Base-by-base conservation (phyloP, 2,888 invertebrate species). In the Eupithecia exiguata region DNA sequence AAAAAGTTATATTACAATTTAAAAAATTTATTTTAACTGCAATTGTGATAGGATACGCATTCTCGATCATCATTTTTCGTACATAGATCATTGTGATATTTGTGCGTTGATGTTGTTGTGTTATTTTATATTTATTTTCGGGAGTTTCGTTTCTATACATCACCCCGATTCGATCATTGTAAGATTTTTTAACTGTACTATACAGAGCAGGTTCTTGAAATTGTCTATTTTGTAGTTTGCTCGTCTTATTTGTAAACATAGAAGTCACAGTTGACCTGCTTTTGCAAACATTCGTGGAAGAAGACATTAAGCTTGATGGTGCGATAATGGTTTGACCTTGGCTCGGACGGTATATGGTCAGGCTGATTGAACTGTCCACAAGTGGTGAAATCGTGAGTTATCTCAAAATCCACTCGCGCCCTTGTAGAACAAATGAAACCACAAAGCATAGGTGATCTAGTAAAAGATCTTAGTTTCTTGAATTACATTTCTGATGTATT, bases 211-310 rank as follows among this genome's bases (percentile, higher is more conserved):
- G 75, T 75, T 75, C 38, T 72, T n/a, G 35, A 69, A 70, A 72
- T 75, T 72, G 69, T 70, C 62, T 72, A 49, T 75, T 72, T 75
- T 69, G 67, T 72, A 62, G 75, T 71, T 61, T 68, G 68, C 66
- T 35, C 35, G 35, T 65, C 38, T 65, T 65, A 65, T 66, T 66
- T 66, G 40, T 38, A 58, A 69, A 21, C 36, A 58, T 58, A 7
- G 21, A 38, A n/a, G 68, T 68, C 35, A n/a, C 21, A 21, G 14
- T 25, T 68, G 70, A 65, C 74, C 74, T 63, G 53, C 63, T 71
- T 69, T 71, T 68, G 71, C 58, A 74, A 71, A 68, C 61, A 25
- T 68, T 70, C 53, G 21, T 68, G 65, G 62, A 73, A 70, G 66
- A 40, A 2, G 6, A 49, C 68, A 46, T 72, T 49, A 25, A 49